phyloP scores from a whole-genome alignment of 2,888 invertebrate species.

The Hyppa rectilinea region DNA sequence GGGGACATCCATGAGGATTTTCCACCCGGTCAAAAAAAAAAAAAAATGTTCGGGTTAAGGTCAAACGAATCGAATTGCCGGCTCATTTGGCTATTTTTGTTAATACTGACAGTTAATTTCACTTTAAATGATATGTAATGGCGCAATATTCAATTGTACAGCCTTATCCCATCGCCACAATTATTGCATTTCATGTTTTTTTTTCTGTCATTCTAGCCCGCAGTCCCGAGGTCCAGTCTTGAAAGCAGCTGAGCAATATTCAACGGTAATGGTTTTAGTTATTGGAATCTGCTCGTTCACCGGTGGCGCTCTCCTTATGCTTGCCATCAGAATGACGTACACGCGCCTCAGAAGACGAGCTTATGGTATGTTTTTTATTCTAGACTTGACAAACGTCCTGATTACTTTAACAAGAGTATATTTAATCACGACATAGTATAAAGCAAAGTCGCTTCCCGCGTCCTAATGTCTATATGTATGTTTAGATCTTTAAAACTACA shows the following conservation, averaged over 20 bases:
- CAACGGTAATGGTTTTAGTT: neutral
- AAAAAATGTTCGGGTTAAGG: no score
- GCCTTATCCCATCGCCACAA: neutral
- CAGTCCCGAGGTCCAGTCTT: no score
- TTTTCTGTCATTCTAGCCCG: neutral
- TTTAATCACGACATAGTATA: no score
- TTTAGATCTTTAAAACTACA: no score
- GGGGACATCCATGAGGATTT: no score
- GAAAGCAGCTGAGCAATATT: neutral
- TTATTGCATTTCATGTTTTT: neutral
- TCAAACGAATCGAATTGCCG: neutral
- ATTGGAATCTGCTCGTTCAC: neutral
- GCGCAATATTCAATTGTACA: neutral
- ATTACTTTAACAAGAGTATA: no score
- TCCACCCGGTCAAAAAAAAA: no score
- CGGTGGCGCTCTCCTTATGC: neutral
- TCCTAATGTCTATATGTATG: no score
- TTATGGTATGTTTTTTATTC: slow-evolving; percentile 8
- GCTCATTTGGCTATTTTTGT: neutral
- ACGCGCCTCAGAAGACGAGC: neutral
- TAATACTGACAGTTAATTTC: neutral
- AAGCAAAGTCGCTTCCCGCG: no score
- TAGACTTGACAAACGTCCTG: neutral
- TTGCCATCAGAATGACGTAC: slow-evolving; percentile 17
- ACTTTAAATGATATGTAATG: neutral